Evolutionary conservation across 2,113 vertebrate genomes (phyloP), one percentile per base, ranked within the genome.

Genomic region (Menidia beryllina): DNA sequence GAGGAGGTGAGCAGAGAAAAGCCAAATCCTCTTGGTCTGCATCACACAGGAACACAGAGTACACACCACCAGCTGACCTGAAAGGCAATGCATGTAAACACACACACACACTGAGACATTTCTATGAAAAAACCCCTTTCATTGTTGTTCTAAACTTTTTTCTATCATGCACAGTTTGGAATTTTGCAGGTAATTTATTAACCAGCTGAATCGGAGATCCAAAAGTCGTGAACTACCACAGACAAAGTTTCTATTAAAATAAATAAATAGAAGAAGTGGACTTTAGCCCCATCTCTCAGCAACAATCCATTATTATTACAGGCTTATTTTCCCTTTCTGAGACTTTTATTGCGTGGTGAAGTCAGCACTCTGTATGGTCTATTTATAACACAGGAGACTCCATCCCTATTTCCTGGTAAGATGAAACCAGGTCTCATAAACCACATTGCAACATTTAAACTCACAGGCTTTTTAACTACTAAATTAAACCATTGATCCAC

Each of bases 11-110:
- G 97, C 98, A 0, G 98, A 99, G 77, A 99, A 99, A 1, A 99
- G 95, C 98, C 98, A 99, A 74, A 99, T 98, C 93, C 97, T 95
- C 79, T 98, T 99, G 21, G 98, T 99, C 88, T 98, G 97, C 98
- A 99, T 99, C 82, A 99, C 97, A 72, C 97, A 98, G 74, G 97
- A 98, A 90, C 98, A 99, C 23, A 99, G 92, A 0, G 97, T 98
- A 66, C 97, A 99, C 13, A 99, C 97, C 91, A 99, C 97, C 86
- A 99, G 90, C 93, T 99, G 97, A 93, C 96, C 88, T 90, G 77
- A 56, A 70, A 69, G 34, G 23, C 48, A 6, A 71, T 4, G 25
- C 36, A 71, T 12, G 7, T 14, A 58, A 21, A 30, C 30, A 8
- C 30, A 30, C 30, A 30, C 30, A 58, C 34, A 75, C 10, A 66